These are phyloP conservation scores for Anseranas semipalmata DNA, from an alignment of 2,113 vertebrate genomes.

Conservation along the genomic window DNA sequence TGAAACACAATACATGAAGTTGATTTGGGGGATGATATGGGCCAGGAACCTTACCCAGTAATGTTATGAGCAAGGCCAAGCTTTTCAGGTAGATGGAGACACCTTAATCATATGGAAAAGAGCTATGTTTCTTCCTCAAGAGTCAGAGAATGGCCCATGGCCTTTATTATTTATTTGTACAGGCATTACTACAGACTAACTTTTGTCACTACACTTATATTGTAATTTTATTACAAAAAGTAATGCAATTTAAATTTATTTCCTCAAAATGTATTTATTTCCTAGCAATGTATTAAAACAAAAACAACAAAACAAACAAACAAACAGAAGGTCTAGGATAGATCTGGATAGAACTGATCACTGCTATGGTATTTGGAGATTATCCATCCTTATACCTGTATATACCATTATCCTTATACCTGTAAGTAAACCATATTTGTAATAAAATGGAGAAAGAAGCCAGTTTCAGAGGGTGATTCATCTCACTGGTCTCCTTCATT, in stretches of 20 bases:
- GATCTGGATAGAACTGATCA: not conserved
- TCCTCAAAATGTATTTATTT: not conserved
- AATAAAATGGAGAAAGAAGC: not conserved
- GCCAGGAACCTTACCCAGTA: not conserved
- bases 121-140: not conserved
- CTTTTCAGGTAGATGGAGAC: not conserved
- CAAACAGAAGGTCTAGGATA: not conserved
- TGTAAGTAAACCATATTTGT: not conserved
- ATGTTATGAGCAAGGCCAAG: fast-evolving
- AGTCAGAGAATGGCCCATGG: not conserved
- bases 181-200: not conserved
- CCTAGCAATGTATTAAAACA: not conserved
- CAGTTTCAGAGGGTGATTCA: not conserved
- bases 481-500: not conserved
- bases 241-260: not conserved
- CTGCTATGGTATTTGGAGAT: not conserved
- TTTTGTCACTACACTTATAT: not conserved
- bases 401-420: not conserved
- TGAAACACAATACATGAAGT: not conserved
- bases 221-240: not conserved
- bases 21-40: not conserved
- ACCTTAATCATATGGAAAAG: not conserved
- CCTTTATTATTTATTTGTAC: not conserved
- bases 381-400: too few species aligned
- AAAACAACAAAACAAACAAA: not conserved